Evolutionary conservation across 1,140 invertebrate species (phyloP), one percentile per base, ranked within the genome.

Genomic region (Drosophila rufa): DNA sequence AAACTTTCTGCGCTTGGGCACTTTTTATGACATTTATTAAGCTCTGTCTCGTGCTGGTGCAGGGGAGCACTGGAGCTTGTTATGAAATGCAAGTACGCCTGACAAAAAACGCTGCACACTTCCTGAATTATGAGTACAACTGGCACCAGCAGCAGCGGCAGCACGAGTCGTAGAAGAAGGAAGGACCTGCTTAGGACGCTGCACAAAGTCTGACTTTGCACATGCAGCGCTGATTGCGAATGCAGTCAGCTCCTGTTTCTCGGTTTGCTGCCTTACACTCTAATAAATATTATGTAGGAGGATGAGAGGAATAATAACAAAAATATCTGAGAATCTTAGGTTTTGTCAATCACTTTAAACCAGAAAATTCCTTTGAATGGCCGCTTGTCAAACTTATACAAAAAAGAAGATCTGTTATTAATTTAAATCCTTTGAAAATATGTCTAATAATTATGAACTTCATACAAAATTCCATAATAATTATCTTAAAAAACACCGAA

Each of bases 101-200:
- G 57, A 80, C 70, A 79, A 82, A 87, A 69, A 73, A 67, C 64
- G 61, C 69, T 46, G 80, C 80, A 87, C 80, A 83, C 84, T 87
- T 89, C 83, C 83, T 87, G 84, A 89, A 87, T 87, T 87, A 87
- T 89, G 84, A 89, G 85, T 67, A 79, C 69, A 40, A 48, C 7
- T 43, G 57, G 36, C 50, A 38, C 17, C 17, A 27, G 42, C 17
- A 27, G 42, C 25, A 45, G 15, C 8, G 36, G n/a, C 3, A 19
- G 30, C 22, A 25, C 45, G 53, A 56, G 19, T 56, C 27, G 17
- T 6, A 42, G 19, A 30, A 45, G 30, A 15, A 2, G 19, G 46
- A 15, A 42, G 62, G 9, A 59, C 38, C 36, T 62, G 22, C 42
- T 36, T 60, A 79, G 79, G 60, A 84, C 68, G 66, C 45, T 56